A percentile compares a stretch with the other conserved stretches of the same genome.
Evolutionary conservation across 2,888 invertebrate genomes (phyloP).

Genomic region (Tribolium freemani): DNA sequence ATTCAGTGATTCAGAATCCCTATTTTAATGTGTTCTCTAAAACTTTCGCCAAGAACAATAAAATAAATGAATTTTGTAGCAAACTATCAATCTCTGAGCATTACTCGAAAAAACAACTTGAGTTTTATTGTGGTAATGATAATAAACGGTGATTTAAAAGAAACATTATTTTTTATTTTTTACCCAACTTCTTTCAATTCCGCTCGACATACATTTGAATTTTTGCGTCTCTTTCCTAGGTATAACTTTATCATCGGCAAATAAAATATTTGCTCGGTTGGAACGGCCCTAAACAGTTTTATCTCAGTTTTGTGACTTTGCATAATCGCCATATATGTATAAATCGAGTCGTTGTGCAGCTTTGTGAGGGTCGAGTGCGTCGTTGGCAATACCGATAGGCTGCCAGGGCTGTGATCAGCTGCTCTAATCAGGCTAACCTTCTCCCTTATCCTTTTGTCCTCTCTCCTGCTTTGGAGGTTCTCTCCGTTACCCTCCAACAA

Average conservation of each 20-base stretch:
- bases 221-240: background rate
- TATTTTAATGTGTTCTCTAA: background rate
- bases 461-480: conserved; percentile 17
- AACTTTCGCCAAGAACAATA: background rate
- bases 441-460: conserved; percentile 16
- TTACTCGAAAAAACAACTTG: background rate
- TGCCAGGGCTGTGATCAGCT: conserved; percentile 7
- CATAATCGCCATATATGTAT: background rate
- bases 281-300: background rate
- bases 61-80: background rate
- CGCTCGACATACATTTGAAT: background rate
- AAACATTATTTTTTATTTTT: background rate
- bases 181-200: no score
- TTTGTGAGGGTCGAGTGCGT: background rate
- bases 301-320: background rate
- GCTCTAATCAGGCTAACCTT: conserved; percentile 3
- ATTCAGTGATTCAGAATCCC: background rate
- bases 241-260: background rate
- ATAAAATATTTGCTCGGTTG: background rate
- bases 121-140: background rate
- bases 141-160: background rate
- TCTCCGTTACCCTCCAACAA: conserved; percentile 15
- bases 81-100: background rate
- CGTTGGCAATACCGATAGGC: conserved; percentile 12
- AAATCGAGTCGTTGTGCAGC: background rate